Conservation (phyloP, 1,140 invertebrate species). For the Lamellibrachia luymesi region DNA sequence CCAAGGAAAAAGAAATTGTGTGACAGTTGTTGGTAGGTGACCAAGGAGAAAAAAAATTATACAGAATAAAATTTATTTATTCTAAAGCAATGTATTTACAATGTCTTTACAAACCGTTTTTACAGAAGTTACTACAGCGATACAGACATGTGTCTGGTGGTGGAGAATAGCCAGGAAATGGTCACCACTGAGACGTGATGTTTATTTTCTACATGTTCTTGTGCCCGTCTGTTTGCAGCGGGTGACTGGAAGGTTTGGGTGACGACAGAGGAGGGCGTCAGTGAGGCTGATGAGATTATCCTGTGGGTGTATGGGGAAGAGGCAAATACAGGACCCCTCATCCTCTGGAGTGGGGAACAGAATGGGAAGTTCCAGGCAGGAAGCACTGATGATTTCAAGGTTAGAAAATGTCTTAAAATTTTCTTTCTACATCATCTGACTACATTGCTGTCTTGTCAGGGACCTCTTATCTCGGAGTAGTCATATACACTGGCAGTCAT, state of each 20-base stretch:
- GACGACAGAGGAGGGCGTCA: constrained; percentile 37
- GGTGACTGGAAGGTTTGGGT: constrained; percentile 51
- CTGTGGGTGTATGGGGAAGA: constrained; percentile 47
- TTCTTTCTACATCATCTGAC: background rate
- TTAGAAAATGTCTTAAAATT: background rate
- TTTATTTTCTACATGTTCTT: background rate
- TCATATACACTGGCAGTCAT: too few relatives aligned
- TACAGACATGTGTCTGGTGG: background rate
- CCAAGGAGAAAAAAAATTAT: background rate
- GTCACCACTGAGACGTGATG: background rate
- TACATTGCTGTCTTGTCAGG: too few relatives aligned
- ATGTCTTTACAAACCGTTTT: background rate
- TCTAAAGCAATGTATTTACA: background rate
- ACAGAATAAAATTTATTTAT: background rate
- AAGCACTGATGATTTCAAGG: constrained; percentile 52
- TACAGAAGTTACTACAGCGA: background rate
- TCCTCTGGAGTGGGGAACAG: constrained; percentile 39
- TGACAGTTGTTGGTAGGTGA: background rate
- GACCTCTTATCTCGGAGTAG: too few relatives aligned
- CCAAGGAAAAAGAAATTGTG: background rate
- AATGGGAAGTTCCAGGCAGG: constrained; percentile 45
- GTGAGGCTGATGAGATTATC: constrained; percentile 39
- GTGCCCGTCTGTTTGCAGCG: constrained; percentile 32
- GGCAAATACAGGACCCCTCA: constrained; percentile 43
- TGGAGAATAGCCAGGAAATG: background rate